Evolutionary conservation across 1,140 invertebrate species (phyloP).

Genomic region (Drosophila prosaltans): DNA sequence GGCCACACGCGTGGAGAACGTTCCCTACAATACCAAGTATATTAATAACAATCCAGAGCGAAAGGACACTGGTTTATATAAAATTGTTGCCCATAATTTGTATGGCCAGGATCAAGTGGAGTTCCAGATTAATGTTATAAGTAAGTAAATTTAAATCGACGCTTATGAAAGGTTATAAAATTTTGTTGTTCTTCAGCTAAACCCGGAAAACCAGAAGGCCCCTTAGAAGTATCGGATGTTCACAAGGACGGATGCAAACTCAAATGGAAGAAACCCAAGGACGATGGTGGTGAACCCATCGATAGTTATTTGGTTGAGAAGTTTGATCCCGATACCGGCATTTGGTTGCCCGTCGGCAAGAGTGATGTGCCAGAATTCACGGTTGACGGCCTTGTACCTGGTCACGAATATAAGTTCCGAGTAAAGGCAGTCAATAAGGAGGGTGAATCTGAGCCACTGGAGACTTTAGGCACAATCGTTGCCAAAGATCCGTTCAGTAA

Average conservation of each 20-base stretch:
- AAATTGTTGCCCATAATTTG: constrained; percentile 92
- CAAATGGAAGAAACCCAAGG: constrained; percentile 98
- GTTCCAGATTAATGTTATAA: constrained; percentile 94
- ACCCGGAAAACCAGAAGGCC: constrained; percentile 96
- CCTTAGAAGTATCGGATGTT: constrained; percentile 96
- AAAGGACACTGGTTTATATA: constrained; percentile 94
- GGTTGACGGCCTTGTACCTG: constrained; percentile 94
- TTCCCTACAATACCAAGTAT: constrained; percentile 94
- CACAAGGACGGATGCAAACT: constrained; percentile 97
- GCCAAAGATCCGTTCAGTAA: constrained; percentile 96
- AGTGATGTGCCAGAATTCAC: constrained; percentile 92
- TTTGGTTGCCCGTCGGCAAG: constrained; percentile 95
- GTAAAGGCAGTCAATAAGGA: constrained; percentile 98
- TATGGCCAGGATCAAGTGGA: constrained; percentile 95
- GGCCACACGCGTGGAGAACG: constrained; percentile 89
- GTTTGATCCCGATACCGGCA: constrained; percentile 94
- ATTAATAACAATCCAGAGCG: constrained; percentile 91
- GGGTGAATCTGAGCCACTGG: constrained; percentile 98
- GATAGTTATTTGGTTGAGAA: constrained; percentile 98
- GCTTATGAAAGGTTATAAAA: constrained; percentile 31
- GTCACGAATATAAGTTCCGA: constrained; percentile 98
- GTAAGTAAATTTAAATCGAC: constrained; percentile 85
- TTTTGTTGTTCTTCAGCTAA: constrained; percentile 86
- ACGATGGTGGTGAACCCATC: constrained; percentile 98
- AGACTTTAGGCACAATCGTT: constrained; percentile 94